These are phyloP conservation scores for Palythoa heliodiscus DNA, from an alignment of 92 coral and sea anemone species.

Conservation along the genomic window DNA sequence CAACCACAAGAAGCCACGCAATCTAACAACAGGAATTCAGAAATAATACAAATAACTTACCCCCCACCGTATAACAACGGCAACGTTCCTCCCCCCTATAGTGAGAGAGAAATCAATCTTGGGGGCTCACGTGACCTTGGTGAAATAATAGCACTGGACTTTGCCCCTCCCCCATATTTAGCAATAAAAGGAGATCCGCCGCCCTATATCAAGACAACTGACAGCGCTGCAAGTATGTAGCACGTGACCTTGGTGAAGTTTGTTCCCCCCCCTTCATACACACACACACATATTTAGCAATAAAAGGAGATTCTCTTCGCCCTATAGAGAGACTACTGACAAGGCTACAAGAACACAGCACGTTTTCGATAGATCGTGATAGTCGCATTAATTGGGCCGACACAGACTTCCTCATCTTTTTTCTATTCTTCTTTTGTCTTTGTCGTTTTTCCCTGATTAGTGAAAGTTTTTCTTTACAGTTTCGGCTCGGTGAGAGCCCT, in stretches of 20 bases:
- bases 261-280: constrained; percentile 23
- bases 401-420: no score
- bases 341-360: not conserved
- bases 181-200: constrained; percentile 10
- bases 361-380: no score
- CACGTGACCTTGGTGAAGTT: no score
- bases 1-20: not conserved
- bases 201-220: constrained; percentile 7
- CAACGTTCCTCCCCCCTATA: constrained; percentile 37
- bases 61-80: constrained; percentile 35
- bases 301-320: constrained; percentile 1
- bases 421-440: no score
- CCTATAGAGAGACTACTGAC: constrained; percentile 1
- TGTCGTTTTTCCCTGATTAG: no score
- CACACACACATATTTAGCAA: not conserved
- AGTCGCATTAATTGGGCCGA: no score
- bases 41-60: not conserved
- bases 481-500: no score
- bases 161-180: constrained; percentile 37
- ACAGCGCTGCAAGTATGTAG: not conserved
- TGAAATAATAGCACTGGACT: constrained; percentile 3
- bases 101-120: constrained; percentile 21
- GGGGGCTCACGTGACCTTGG: constrained; percentile 11
- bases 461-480: no score
- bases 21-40: not conserved